A percentile compares a stretch with the other conserved stretches of the same genome.
Evolutionary conservation across 2,888 invertebrate genomes (phyloP).

Genomic region (Lysandra coridon): DNA sequence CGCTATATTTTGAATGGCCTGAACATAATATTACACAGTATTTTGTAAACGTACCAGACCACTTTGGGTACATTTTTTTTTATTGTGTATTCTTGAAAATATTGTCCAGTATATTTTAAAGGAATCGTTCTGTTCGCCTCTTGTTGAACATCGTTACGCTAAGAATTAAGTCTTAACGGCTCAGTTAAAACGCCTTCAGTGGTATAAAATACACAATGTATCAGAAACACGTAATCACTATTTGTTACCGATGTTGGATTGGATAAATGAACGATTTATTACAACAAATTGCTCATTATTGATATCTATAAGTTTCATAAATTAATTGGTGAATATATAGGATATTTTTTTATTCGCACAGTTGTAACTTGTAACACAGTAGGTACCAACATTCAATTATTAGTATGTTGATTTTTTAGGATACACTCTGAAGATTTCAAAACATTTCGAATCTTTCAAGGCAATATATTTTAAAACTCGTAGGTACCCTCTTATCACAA

Average conservation of each 20-base stretch:
- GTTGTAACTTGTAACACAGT: no score
- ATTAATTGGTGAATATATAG: neutral
- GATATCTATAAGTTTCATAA: neutral
- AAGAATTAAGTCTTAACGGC: slow-evolving; percentile 53
- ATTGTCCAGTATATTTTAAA: slow-evolving; percentile 16
- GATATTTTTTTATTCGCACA: neutral
- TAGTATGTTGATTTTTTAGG: no score
- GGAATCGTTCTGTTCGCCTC: slow-evolving; percentile 29
- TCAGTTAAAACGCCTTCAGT: slow-evolving; percentile 52
- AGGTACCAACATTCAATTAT: no score
- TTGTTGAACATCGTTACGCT: slow-evolving; percentile 51
- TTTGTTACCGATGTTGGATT: neutral
- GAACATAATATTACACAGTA: no score
- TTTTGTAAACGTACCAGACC: no score
- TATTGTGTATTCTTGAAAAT: slow-evolving; percentile 32
- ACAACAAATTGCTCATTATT: neutral
- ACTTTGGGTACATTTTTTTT: no score
- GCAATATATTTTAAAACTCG: no score
- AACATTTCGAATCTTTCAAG: no score
- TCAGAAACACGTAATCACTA: slow-evolving; percentile 15
- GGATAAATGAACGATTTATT: neutral
- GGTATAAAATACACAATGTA: slow-evolving; percentile 41
- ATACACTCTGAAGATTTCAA: no score
- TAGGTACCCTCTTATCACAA: no score
- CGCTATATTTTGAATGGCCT: no score